Evolutionary conservation across 2,888 invertebrate genomes (phyloP), one percentile per base, ranked within the genome.

Genomic region (Diaperis boleti): DNA sequence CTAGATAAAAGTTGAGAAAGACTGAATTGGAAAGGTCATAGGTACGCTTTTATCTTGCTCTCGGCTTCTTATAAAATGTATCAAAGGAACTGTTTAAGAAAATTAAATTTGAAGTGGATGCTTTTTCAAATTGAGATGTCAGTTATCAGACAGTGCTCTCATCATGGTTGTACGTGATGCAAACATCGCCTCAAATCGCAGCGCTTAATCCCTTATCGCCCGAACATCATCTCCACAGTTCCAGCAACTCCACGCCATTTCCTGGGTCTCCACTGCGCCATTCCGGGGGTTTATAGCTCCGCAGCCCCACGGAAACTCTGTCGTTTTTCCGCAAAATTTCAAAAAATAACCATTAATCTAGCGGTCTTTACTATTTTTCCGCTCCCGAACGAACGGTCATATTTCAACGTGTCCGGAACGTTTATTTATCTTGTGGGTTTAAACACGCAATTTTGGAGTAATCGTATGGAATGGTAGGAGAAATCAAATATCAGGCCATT

Each of bases 211-310:
- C 41, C 17, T 18, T 41, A 18, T 35, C 35, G 13, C 11, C 11
- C 5, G 11, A 35, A 35, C 10, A 35, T 13, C 35, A 35, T 35
- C 4, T 4, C 26, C 26, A 22, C 26, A 35, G 13, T 35, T 13
- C 11, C 5, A 22, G 39, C 39, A 5, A 13, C 4, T 22, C 22
- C 22, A 44, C 44, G 44, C 10, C 44, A 44, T 44, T 44, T 44
- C 44, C 44, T 22, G 44, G 39, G 44, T 18, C 26, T 44, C 20
- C 26, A 44, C 44, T 44, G 44, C 44, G 44, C 44, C 44, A 44
- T 44, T 44, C 44, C 20, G 26, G 44, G 44, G 26, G 26, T 44
- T 44, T 44, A 44, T 44, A 13, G 22, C 44, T 20, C 44, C 10
- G 44, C 44, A 44, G 11, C 26, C 44, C 44, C 44, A 44, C 44